Percentiles rank a stretch among this genome's conserved stretches.
Evolutionary conservation across 2,797 vertebrate genomes (phyloP).

Genomic region (Melanitta fusca): DNA sequence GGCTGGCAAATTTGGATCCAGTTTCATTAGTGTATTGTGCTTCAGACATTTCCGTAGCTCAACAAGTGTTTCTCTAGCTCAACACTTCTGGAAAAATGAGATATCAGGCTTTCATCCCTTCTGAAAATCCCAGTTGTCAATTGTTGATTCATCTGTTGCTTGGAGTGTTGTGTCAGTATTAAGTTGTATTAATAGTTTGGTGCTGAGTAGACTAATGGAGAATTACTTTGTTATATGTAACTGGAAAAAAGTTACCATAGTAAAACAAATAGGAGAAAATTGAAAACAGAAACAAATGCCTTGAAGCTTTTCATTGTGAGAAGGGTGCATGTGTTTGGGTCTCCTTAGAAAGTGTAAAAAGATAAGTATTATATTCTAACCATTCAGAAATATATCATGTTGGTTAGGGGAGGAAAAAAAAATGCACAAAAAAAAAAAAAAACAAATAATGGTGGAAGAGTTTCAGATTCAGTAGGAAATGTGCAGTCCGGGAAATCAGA

Average conservation of each 20-base stretch:
- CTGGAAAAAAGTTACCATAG: conserved; percentile 18
- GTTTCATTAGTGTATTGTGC: background rate
- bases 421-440: background rate
- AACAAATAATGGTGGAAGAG: background rate
- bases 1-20: background rate
- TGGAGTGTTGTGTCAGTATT: conserved; percentile 18
- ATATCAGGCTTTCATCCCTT: background rate
- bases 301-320: background rate
- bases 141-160: background rate
- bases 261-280: conserved; percentile 38
- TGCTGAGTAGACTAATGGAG: conserved; percentile 19
- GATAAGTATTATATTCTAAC: conserved; percentile 9
- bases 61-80: background rate
- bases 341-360: background rate
- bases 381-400: background rate
- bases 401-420: background rate
- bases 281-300: background rate
- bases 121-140: background rate
- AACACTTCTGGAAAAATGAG: background rate
- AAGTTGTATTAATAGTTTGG: conserved; percentile 63
- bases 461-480: conserved; percentile 40
- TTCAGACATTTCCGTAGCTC: background rate
- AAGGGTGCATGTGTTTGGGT: background rate
- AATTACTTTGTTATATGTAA: conserved; percentile 50
- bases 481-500: background rate